Conservation (phyloP, 2,888 invertebrate genomes). For the Tuta absoluta region DNA sequence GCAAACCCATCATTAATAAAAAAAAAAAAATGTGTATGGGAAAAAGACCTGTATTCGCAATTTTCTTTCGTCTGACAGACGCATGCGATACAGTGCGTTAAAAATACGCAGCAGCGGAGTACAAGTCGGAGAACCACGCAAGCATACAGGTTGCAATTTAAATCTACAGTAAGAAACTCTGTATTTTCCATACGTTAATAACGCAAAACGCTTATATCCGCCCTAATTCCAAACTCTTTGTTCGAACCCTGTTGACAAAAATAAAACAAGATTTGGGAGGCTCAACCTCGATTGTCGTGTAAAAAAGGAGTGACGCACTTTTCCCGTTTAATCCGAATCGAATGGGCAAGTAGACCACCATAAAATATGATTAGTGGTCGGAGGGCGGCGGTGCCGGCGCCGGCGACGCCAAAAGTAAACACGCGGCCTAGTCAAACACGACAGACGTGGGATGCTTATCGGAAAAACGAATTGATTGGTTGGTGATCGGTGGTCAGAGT, state of each 20-base stretch:
- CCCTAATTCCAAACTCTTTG: background rate
- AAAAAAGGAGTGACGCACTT: conserved; percentile 15
- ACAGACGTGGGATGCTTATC: conserved; percentile 21
- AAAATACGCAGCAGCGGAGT: no score
- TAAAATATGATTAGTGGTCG: conserved; percentile 78
- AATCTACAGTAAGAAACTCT: background rate
- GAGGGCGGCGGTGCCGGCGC: conserved; percentile 49
- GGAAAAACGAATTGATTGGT: conserved; percentile 6
- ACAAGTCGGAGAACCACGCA: no score
- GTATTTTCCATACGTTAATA: background rate
- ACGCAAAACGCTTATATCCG: background rate
- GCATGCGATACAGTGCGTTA: no score
- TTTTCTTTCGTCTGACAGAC: no score
- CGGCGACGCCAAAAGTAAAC: conserved; percentile 50
- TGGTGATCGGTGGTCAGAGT: background rate
- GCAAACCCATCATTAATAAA: no score
- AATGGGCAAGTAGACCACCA: conserved; percentile 58
- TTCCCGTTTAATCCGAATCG: conserved; percentile 66
- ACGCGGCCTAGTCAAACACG: conserved; percentile 60
- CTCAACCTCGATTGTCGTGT: conserved; percentile 12
- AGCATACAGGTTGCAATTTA: background rate
- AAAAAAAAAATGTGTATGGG: no score
- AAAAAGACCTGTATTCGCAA: no score
- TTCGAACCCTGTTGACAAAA: conserved; percentile 1
- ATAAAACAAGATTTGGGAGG: background rate